Evolutionary conservation across 2,113 vertebrate species (phyloP).

Genomic region (Heterochromis multidens): DNA sequence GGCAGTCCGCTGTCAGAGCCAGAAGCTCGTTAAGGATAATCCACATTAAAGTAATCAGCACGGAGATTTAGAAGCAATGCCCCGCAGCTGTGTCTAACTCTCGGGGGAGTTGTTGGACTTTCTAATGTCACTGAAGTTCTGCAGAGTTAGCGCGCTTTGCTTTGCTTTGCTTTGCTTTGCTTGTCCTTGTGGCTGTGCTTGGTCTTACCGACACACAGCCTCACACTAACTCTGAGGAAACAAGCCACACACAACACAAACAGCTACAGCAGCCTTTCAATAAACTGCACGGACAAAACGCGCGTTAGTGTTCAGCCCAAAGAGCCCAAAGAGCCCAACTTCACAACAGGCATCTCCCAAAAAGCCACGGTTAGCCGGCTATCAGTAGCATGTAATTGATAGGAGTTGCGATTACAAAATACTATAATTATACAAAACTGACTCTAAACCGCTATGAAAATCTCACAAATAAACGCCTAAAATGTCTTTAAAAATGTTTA

Average conservation of each 20-base stretch:
- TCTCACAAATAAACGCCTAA: accelerated
- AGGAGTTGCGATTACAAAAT: constrained; percentile 7
- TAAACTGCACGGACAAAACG: neutral
- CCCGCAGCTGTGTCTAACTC: no score
- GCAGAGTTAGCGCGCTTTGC: constrained; percentile 39
- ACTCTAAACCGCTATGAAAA: accelerated
- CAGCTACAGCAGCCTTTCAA: accelerated
- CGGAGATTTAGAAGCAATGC: neutral
- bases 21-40: neutral
- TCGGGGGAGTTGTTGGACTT: neutral
- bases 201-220: neutral
- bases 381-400: constrained; percentile 14
- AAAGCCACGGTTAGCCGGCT: neutral
- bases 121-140: neutral
- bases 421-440: neutral
- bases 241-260: neutral
- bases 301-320: neutral
- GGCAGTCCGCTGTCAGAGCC: neutral
- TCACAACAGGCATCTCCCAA: neutral
- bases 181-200: constrained; percentile 28
- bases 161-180: neutral
- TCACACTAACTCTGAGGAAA: neutral
- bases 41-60: neutral
- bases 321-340: neutral
- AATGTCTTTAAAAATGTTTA: accelerated